Percentiles rank a stretch among this genome's conserved stretches.
These are phyloP conservation scores for Australoheros facetus DNA, from an alignment of 2,797 vertebrate genomes.

Conservation along the genomic window DNA sequence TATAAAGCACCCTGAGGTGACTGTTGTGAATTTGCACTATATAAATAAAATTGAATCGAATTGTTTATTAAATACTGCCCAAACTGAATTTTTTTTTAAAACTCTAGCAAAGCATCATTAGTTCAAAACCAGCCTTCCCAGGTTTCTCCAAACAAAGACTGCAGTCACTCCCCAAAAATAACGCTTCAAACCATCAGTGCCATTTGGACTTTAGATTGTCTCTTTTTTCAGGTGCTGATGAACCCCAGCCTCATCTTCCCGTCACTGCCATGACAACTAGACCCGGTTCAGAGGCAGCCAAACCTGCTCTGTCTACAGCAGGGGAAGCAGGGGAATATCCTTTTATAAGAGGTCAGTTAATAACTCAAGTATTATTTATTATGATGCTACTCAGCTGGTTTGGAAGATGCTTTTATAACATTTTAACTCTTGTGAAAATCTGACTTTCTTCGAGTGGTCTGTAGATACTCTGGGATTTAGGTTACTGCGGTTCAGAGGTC, in stretches of 20 bases:
- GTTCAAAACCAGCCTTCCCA: too few species aligned
- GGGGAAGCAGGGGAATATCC: constrained; percentile 31
- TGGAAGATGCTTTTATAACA: not conserved
- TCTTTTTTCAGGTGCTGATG: constrained; percentile 31
- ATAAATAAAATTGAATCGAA: too few species aligned
- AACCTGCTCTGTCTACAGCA: constrained; percentile 22
- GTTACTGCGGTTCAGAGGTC: too few species aligned
- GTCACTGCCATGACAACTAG: constrained; percentile 64
- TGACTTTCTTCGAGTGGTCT: too few species aligned
- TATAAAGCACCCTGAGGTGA: not conserved
- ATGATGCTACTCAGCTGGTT: fast-evolving
- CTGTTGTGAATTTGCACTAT: not conserved
- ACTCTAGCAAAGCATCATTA: too few species aligned
- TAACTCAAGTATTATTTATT: not conserved
- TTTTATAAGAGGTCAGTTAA: constrained; percentile 44
- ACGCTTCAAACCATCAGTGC: not conserved
- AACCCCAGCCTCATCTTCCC: constrained; percentile 54
- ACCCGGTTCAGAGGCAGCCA: constrained; percentile 38
- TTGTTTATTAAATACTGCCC: too few species aligned
- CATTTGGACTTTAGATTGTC: not conserved
- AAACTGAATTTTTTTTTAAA: too few species aligned
- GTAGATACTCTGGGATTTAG: too few species aligned
- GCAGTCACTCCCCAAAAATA: too few species aligned
- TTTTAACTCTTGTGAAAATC: too few species aligned
- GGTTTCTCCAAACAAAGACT: not conserved